These are phyloP conservation scores for Cepphus grylle DNA, from an alignment of 2,113 vertebrate genomes.

Conservation along the genomic window DNA sequence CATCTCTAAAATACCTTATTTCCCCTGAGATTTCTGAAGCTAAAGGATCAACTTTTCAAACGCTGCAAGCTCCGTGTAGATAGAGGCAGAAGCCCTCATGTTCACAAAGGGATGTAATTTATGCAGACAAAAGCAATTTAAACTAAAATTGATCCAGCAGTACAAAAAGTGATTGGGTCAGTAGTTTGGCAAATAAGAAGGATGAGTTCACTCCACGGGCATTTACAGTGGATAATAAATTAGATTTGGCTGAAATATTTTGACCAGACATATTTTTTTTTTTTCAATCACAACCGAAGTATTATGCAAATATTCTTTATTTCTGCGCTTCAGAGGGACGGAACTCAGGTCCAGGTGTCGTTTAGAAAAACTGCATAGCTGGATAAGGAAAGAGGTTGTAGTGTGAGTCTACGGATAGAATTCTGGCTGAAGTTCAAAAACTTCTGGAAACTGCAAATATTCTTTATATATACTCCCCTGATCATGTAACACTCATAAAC, in stretches of 20 bases:
- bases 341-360: background rate
- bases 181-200: constrained; percentile 47
- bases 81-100: background rate
- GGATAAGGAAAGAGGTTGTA: background rate
- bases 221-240: constrained; percentile 39
- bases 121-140: constrained; percentile 46
- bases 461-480: background rate
- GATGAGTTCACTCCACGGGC: constrained; percentile 18
- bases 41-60: background rate
- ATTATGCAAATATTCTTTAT: background rate
- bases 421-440: constrained; percentile 15
- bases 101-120: constrained; percentile 14
- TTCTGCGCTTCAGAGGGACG: background rate
- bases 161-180: constrained; percentile 35
- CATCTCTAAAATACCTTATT: background rate
- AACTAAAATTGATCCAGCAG: constrained; percentile 37
- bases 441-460: constrained; percentile 10
- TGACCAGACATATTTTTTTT: background rate
- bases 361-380: background rate
- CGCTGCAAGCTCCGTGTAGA: background rate
- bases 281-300: background rate
- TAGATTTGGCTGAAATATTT: constrained; percentile 11
- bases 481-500: constrained; percentile 42
- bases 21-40: background rate
- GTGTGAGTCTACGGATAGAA: background rate